These are phyloP conservation scores for Hipparchia semele DNA, from an alignment of 2,888 invertebrate species.

Conservation along the genomic window DNA sequence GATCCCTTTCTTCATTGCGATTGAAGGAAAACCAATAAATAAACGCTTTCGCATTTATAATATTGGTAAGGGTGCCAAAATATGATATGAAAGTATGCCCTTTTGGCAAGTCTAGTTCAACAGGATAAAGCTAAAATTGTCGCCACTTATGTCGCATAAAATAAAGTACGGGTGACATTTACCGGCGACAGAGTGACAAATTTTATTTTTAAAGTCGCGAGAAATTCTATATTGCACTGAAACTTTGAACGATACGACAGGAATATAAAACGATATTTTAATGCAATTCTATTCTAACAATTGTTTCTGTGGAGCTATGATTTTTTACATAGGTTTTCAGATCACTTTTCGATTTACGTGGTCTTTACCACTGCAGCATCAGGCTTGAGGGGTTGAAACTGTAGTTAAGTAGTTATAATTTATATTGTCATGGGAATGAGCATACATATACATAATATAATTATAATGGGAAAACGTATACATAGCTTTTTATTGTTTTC, in stretches of 20 bases:
- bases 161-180: constrained; percentile 10
- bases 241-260: constrained; percentile 2
- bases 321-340: neutral
- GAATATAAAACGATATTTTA: constrained; percentile 13
- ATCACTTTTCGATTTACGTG: too few species aligned
- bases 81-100: neutral
- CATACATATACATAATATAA: too few species aligned
- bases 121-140: constrained; percentile 12
- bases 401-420: too few species aligned
- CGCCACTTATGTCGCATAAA: constrained; percentile 7
- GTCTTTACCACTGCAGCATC: too few species aligned
- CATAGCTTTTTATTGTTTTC: too few species aligned
- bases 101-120: neutral
- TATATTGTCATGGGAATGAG: too few species aligned
- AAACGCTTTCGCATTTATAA: too few species aligned
- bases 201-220: constrained; percentile 18
- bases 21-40: too few species aligned
- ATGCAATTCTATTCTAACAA: neutral
- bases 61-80: too few species aligned
- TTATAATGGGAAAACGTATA: too few species aligned
- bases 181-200: constrained; percentile 24
- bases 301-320: neutral
- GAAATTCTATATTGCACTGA: constrained; percentile 15
- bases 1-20: too few species aligned
- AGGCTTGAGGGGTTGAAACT: too few species aligned